A percentile compares a stretch with the other conserved stretches of the same genome.
These are phyloP conservation scores for Percopsis transmontana DNA, from an alignment of 2,113 vertebrate genomes.

Conservation along the genomic window DNA sequence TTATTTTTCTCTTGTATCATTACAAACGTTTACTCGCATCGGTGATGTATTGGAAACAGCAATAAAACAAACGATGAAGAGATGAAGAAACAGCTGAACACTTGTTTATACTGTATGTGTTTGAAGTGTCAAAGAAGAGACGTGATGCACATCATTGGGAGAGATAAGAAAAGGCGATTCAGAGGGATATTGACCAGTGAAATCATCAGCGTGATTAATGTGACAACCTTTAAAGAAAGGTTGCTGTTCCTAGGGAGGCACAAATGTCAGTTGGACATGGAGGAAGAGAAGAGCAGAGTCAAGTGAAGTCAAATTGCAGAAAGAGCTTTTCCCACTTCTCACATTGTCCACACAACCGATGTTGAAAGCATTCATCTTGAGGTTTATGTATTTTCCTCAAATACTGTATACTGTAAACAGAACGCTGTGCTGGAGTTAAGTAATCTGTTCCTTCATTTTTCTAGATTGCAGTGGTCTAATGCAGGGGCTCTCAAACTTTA, in stretches of 20 bases:
- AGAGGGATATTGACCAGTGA: constrained; percentile 47
- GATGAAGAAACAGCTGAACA: constrained; percentile 5
- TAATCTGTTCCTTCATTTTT: too few relatives aligned
- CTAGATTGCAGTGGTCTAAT: too few relatives aligned
- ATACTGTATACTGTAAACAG: too few relatives aligned
- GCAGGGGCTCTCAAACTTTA: too few relatives aligned
- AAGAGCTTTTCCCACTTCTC: constrained; percentile 33
- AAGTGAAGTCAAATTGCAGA: constrained; percentile 58
- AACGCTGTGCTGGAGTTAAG: too few relatives aligned
- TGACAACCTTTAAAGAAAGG: constrained; percentile 77
- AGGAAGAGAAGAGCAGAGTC: constrained; percentile 49
- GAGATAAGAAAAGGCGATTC: constrained; percentile 47
- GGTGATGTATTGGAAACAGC: constrained; percentile 13
- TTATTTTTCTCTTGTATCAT: constrained; percentile 37
- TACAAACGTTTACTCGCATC: constrained; percentile 33
- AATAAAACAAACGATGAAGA: constrained; percentile 15
- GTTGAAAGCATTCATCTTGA: constrained; percentile 3
- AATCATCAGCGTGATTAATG: constrained; percentile 74
- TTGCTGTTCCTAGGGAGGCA: constrained; percentile 62
- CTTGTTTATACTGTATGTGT: constrained; percentile 39
- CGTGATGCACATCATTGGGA: constrained; percentile 28
- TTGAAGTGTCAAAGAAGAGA: constrained; percentile 25
- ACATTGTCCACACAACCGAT: background rate
- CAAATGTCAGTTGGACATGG: constrained; percentile 64
- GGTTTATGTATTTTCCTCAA: background rate